Conservation (phyloP, 2,113 vertebrate species). For the Nerophis ophidion region DNA sequence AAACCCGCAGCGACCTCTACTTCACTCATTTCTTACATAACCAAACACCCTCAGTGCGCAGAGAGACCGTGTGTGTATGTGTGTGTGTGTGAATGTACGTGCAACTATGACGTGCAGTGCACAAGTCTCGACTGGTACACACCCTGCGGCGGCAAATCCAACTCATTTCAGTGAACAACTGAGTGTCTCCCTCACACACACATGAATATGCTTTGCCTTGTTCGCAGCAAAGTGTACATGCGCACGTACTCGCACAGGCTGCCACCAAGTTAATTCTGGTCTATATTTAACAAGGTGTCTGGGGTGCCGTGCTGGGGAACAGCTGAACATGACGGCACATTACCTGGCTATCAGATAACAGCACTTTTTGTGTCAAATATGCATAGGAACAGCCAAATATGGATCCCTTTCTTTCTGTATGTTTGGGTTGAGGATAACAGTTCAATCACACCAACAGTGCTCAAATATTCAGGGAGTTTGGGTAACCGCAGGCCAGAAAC, state of each 20-base stretch:
- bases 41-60: constrained; percentile 24
- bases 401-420: background rate
- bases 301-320: constrained; percentile 44
- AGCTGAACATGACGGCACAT: constrained; percentile 55
- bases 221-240: constrained; percentile 7
- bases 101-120: background rate
- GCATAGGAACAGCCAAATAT: background rate
- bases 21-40: constrained; percentile 49
- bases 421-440: background rate
- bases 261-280: constrained; percentile 48
- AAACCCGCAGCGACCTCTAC: constrained; percentile 36
- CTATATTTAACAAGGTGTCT: constrained; percentile 63
- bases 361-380: constrained; percentile 8
- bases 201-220: background rate
- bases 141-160: constrained; percentile 21
- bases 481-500: constrained; percentile 12
- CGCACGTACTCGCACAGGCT: constrained; percentile 12
- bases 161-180: constrained; percentile 16
- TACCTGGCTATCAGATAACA: constrained; percentile 33
- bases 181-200: background rate
- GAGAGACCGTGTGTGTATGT: constrained; percentile 1
- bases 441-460: background rate
- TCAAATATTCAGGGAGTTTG: background rate
- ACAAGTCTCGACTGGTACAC: constrained; percentile 32
- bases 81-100: constrained; percentile 11